Evolutionary conservation across 2,113 vertebrate genomes (phyloP).

Genomic region (Larimichthys polyactis): DNA sequence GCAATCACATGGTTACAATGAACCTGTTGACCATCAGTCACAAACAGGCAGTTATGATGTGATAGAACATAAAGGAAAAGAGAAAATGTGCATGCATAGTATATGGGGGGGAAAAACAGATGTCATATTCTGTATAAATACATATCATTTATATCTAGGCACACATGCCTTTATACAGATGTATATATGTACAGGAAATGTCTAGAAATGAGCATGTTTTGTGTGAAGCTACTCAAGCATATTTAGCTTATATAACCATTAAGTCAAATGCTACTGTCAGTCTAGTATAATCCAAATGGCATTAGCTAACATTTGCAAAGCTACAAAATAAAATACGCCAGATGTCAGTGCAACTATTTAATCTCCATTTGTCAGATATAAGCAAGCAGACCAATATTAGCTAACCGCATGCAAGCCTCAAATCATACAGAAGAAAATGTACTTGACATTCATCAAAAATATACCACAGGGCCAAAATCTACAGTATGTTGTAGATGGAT

Average conservation of each 20-base stretch:
- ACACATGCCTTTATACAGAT: neutral
- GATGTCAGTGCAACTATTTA: neutral
- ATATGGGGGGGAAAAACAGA: neutral
- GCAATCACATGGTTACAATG: constrained; percentile 27
- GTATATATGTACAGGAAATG: neutral
- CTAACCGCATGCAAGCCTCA: neutral
- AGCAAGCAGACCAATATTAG: neutral
- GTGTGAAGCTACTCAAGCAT: neutral
- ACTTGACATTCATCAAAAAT: neutral
- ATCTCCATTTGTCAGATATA: neutral
- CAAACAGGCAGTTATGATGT: neutral
- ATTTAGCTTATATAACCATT: neutral
- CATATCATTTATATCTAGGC: neutral
- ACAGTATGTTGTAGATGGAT: neutral
- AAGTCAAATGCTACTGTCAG: neutral
- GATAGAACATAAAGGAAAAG: neutral
- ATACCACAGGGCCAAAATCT: neutral
- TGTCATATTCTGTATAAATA: too few relatives aligned
- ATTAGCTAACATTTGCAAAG: constrained; percentile 9
- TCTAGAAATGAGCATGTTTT: neutral
- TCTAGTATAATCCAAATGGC: neutral
- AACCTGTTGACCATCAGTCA: constrained; percentile 40
- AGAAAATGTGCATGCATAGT: neutral
- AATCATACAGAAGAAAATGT: neutral
- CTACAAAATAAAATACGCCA: neutral